These are phyloP conservation scores for Choloepus didactylus DNA, from an alignment of 2,797 vertebrate genomes.

Conservation along the genomic window DNA sequence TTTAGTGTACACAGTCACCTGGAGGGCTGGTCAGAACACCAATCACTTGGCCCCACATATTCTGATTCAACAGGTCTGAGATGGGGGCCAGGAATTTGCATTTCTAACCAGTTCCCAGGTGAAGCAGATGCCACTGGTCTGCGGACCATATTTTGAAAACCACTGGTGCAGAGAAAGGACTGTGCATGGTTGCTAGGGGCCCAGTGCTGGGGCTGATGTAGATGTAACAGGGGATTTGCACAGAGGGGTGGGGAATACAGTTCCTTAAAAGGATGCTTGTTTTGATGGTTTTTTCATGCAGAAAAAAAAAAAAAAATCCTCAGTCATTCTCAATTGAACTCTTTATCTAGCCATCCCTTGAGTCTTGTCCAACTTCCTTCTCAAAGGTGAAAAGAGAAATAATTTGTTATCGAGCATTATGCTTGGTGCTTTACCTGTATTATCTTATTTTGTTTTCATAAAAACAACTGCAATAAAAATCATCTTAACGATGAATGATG, in stretches of 20 bases:
- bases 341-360: background rate
- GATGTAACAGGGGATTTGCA: background rate
- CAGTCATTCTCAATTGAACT: background rate
- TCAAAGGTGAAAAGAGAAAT: background rate
- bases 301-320: background rate
- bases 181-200: no score
- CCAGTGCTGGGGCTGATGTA: accelerated
- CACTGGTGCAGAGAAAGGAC: background rate
- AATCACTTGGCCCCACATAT: background rate
- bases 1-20: background rate
- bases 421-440: no score
- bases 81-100: background rate
- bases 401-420: background rate
- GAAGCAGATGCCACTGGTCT: background rate
- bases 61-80: background rate
- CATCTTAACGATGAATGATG: background rate
- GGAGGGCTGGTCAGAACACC: background rate
- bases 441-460: background rate
- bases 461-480: background rate
- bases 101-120: background rate
- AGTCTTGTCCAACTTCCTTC: background rate
- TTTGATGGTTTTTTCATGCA: background rate
- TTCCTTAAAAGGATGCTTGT: background rate
- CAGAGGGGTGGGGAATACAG: background rate
- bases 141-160: background rate